Base-by-base conservation (phyloP, 30 jellyfish, hydroid and myxozoan species). In the Turritopsis rubra region DNA sequence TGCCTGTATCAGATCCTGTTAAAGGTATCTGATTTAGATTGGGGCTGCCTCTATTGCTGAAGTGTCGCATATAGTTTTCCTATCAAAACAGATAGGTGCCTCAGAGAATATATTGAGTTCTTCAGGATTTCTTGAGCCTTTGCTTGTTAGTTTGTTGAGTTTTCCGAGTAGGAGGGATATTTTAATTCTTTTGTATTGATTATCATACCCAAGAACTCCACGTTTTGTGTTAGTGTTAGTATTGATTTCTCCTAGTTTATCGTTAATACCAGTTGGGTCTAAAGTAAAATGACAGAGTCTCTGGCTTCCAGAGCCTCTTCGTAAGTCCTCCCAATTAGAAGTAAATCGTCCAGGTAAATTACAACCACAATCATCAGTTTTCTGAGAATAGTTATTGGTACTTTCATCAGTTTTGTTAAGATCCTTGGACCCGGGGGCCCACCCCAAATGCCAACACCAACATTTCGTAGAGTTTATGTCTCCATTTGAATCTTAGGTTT, bases 191-290 rank as follows among this genome's bases (percentile, higher is more conserved):
- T n/a, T n/a, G n/a, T n/a, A n/a, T n/a, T n/a, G n/a, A n/a, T n/a
- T n/a, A n/a, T n/a, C n/a, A n/a, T n/a, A 23, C 89, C 89, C 79
- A 70, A 65, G 52, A 83, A 83, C 27, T 71, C 86, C 27, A 83
- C 52, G 24, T 54, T n/a, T 52, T n/a, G 31, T 1, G 88, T 16
- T 65, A 84, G 88, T 16, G 68, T 21, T n/a, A 81, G 85, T 0
- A 66, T 0, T 0, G 86, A 81, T 3, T 66, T 52, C 24, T 80
- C 18, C 28, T 81, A 80, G 30, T n/a, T 54, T 54, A 26, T 54
- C 26, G 82, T 52, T 16, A 71, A 72, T 19, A 21, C 80, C 28
- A 25, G 28, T 19, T 20, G 0, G 24, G 18, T 0, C 21, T 18
- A 26, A 19, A 72, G 80, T 19, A 72, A 72, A 21, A 72, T 19